phyloP scores from a whole-genome alignment of 2,888 invertebrate species.

The Oasisia sp. region DNA sequence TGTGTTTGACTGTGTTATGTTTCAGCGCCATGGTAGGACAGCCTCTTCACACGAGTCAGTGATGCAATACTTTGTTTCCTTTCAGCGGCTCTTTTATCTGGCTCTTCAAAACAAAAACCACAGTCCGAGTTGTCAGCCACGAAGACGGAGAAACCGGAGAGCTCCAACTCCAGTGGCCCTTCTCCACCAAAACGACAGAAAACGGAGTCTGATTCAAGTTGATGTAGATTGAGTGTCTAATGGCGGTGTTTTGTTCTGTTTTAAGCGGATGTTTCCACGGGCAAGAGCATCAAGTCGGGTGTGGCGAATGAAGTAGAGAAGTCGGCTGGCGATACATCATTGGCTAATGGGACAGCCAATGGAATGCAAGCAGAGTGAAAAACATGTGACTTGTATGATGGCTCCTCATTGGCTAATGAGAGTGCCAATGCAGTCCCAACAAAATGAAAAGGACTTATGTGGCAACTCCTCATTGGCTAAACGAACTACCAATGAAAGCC shows the following conservation, averaged over 20 bases:
- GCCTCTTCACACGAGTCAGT: neutral
- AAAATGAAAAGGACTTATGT: neutral
- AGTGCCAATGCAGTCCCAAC: neutral
- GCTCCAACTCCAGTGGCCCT: neutral
- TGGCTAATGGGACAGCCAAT: conserved; percentile 4
- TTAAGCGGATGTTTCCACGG: neutral
- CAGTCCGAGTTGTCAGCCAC: neutral
- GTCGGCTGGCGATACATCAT: neutral
- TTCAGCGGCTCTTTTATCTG: neutral
- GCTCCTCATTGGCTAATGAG: neutral
- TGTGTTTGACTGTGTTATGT: neutral
- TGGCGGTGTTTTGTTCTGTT: neutral
- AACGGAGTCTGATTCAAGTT: neutral
- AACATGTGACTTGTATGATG: neutral
- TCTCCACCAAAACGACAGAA: neutral
- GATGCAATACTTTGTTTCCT: conserved; percentile 8
- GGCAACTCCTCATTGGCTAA: neutral
- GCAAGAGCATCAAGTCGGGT: neutral
- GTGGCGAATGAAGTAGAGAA: neutral
- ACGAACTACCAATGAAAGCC: neutral
- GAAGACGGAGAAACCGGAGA: neutral
- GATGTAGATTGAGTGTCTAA: neutral
- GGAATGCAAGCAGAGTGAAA: neutral
- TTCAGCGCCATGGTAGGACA: neutral
- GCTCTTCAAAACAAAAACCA: neutral